Evolutionary conservation across 2,113 vertebrate genomes (phyloP).

Genomic region (Stegostoma tigrinum): DNA sequence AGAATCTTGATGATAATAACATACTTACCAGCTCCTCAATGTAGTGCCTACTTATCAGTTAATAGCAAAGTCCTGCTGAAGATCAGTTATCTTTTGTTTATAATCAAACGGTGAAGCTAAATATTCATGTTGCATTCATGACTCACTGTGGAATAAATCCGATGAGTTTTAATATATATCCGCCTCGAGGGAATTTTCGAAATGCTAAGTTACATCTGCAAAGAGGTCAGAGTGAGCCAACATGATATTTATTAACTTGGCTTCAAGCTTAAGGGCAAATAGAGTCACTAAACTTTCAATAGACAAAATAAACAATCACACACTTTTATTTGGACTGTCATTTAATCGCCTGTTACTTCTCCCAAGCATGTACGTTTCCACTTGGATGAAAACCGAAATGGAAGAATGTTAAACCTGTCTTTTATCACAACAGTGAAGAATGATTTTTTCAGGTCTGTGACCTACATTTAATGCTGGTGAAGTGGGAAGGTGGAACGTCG

Average conservation of each 20-base stretch:
- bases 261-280: neutral
- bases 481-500: neutral
- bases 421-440: neutral
- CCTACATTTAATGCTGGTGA: neutral
- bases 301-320: neutral
- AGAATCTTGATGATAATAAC: neutral
- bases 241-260: neutral
- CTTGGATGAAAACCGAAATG: neutral
- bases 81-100: neutral
- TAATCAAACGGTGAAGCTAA: neutral
- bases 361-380: neutral
- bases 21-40: neutral
- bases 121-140: neutral
- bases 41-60: neutral
- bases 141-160: neutral
- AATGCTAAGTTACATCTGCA: neutral
- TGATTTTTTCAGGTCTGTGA: neutral
- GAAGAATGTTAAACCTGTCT: neutral
- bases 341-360: neutral
- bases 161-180: neutral
- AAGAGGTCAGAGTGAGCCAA: neutral
- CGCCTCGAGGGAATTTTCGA: neutral
- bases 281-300: neutral
- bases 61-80: neutral
- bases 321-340: neutral